A percentile compares a stretch with the other conserved stretches of the same genome.
phyloP scores from a whole-genome alignment of 2,888 invertebrate genomes.

The Nymphalis urticae region DNA sequence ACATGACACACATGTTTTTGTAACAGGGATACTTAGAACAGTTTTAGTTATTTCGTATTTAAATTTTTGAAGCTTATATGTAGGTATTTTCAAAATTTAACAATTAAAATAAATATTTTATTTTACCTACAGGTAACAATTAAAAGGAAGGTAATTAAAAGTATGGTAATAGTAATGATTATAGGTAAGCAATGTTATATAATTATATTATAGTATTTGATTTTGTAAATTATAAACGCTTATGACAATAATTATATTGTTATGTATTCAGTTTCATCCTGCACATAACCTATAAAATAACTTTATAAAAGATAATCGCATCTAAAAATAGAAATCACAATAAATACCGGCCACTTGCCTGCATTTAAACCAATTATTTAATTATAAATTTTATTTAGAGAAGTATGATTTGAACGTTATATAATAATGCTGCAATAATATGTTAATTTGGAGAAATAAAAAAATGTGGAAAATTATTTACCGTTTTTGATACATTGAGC shows the following conservation, averaged over 20 bases:
- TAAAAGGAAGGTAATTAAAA: too few relatives aligned
- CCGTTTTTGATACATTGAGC: slow-evolving; percentile 91
- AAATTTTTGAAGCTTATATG: too few relatives aligned
- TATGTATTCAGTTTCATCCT: neutral
- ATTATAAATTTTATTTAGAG: slow-evolving; percentile 9
- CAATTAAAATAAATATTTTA: too few relatives aligned
- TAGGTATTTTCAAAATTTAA: too few relatives aligned
- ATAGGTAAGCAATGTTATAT: too few relatives aligned
- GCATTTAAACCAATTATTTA: neutral
- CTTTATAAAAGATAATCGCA: neutral
- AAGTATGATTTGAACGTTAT: slow-evolving; percentile 43
- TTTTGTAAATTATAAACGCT: neutral
- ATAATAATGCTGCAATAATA: slow-evolving; percentile 54
- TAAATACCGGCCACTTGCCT: neutral
- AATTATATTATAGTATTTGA: too few relatives aligned
- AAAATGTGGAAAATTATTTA: slow-evolving; percentile 71
- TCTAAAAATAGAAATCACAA: neutral
- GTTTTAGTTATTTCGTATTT: too few relatives aligned
- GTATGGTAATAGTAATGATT: too few relatives aligned
- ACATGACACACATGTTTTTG: too few relatives aligned
- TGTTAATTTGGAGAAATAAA: slow-evolving; percentile 46
- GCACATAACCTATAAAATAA: slow-evolving; percentile 25
- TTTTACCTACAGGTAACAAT: too few relatives aligned
- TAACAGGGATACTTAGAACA: too few relatives aligned
- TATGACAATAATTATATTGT: neutral